Percentiles rank a stretch among this genome's conserved stretches.
Evolutionary conservation across 1,140 invertebrate species (phyloP).

Genomic region (Aplysia californica): DNA sequence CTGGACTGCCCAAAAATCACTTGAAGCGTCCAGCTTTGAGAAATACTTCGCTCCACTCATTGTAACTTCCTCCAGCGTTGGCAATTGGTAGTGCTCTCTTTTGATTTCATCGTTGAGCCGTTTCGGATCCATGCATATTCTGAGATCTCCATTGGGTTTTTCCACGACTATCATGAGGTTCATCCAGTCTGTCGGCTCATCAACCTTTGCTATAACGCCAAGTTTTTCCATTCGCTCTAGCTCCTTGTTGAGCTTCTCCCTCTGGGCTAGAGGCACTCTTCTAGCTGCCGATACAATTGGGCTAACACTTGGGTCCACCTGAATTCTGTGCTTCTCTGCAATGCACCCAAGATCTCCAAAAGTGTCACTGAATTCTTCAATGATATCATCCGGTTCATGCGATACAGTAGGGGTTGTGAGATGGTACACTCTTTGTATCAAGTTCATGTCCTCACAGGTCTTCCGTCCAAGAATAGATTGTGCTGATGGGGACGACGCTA

Average conservation of each 20-base stretch:
- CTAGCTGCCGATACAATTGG: constrained; percentile 30
- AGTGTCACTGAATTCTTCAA: constrained; percentile 31
- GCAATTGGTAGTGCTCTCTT: not conserved
- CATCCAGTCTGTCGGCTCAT: constrained; percentile 30
- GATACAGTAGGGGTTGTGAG: no score
- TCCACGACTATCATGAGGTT: not conserved
- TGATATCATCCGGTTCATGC: no score
- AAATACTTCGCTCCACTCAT: constrained; percentile 30
- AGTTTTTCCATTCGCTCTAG: constrained; percentile 30
- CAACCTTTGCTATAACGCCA: constrained; percentile 37
- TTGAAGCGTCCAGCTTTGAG: constrained; percentile 27
- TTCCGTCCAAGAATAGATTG: no score
- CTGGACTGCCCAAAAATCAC: constrained; percentile 54
- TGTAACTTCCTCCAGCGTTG: not conserved
- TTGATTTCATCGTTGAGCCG: not conserved
- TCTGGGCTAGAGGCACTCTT: constrained; percentile 24
- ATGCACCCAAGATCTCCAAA: constrained; percentile 32
- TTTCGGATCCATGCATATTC: constrained; percentile 3
- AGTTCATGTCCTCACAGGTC: no score
- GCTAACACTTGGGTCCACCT: constrained; percentile 13
- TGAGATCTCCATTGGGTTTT: not conserved
- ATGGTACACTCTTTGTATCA: no score
- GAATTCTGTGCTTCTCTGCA: constrained; percentile 22
- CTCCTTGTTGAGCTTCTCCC: constrained; percentile 39
- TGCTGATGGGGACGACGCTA: no score